Percentiles rank a stretch among this genome's conserved stretches.
Conservation (phyloP, 2,797 vertebrate species). For the Hippoglossus hippoglossus region DNA sequence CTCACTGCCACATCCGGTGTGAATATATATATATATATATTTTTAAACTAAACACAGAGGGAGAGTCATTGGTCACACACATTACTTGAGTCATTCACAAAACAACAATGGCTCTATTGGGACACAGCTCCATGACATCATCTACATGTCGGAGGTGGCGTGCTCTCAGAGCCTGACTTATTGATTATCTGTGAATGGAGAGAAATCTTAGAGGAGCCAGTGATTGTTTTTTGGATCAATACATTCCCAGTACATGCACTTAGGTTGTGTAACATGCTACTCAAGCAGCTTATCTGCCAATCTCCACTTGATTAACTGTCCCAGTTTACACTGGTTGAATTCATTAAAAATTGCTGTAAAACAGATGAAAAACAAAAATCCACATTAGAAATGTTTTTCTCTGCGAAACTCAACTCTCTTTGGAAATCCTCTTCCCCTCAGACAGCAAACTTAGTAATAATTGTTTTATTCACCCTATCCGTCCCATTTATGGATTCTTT, state of each 20-base stretch:
- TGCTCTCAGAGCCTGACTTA: constrained; percentile 28
- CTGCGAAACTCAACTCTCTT: constrained; percentile 30
- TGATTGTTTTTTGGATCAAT: constrained; percentile 47
- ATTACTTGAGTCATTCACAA: constrained; percentile 55
- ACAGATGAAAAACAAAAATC: constrained; percentile 17
- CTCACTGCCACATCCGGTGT: constrained; percentile 29
- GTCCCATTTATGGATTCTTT: constrained; percentile 71
- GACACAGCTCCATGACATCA: constrained; percentile 56
- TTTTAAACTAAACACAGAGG: constrained; percentile 21
- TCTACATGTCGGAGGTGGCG: constrained; percentile 45
- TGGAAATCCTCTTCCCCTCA: constrained; percentile 44
- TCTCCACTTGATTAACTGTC: not conserved
- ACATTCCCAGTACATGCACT: constrained; percentile 3
- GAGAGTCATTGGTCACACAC: constrained; percentile 8
- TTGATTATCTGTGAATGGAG: constrained; percentile 53
- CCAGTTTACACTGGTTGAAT: not conserved
- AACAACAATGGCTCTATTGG: constrained; percentile 52
- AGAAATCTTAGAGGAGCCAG: constrained; percentile 44
- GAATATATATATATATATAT: constrained; percentile 13
- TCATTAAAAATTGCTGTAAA: not conserved
- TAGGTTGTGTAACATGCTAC: constrained; percentile 30
- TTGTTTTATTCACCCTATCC: constrained; percentile 51
- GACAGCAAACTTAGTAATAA: constrained; percentile 50
- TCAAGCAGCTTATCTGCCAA: constrained; percentile 29
- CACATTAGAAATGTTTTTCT: constrained; percentile 8